Base-by-base conservation (phyloP, 1,140 invertebrate genomes). In the Brachionus rubens region DNA sequence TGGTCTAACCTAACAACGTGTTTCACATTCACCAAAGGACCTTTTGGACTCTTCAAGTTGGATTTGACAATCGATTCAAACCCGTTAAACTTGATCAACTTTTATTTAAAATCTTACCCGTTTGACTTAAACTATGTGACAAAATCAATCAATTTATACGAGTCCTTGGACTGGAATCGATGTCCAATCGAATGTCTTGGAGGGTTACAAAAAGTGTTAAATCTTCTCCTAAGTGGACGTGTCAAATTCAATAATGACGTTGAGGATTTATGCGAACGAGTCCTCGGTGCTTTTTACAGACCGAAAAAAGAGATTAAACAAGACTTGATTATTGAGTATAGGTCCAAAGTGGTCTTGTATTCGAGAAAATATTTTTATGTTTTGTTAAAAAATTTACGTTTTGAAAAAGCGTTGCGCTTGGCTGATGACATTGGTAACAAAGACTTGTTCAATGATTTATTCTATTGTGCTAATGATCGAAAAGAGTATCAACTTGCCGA, bases 101-200 rank as follows among this genome's bases (percentile, higher is more conserved):
- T 43, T 43, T 65, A 65, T 26, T 43, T 65, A 65, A 65, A 65
- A 28, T 43, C 21, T 65, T 41, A 43, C 24, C 19, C 41, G 14
- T 65, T 65, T 19, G n/a, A 36, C 16, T 19, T 43, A 3, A 36
- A 65, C 1, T 43, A 43, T 65, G 19, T 65, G 19, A 65, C 24
- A 65, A 65, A 65, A 65, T 65, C 59, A n/a, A 28, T 65, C n/a
- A 28, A 43, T 65, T 65, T 65, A n/a, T 65, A 65, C 36, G 19
- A 19, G 12, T 43, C 19, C 7, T 46, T 65, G 24, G 40, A 65
- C 24, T 65, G 59, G 59, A 65, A 65, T 6, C 40, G 33, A 24
- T 21, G 10, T 5, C 40, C 59, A 26, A 14, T 43, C 12, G 36
- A 43, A 43, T 65, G 59, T 21, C 14, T 65, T 12, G 59, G 36